These are phyloP conservation scores for Epinephelus lanceolatus DNA, from an alignment of 2,113 vertebrate genomes.

Conservation along the genomic window DNA sequence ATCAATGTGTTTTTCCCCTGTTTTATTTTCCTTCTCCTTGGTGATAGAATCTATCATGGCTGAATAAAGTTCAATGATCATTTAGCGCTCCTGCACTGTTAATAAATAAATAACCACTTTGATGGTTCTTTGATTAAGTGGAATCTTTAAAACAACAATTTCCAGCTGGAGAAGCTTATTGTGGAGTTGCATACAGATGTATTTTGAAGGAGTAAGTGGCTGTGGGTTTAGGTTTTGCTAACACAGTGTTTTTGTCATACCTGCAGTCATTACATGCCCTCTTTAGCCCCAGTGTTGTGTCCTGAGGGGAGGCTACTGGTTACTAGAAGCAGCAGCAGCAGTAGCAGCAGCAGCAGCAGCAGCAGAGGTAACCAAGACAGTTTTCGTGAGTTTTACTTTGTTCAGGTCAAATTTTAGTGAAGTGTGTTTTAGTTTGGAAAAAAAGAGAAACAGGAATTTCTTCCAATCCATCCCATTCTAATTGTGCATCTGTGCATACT, in stretches of 20 bases:
- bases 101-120: conserved; percentile 8
- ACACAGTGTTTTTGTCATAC: background rate
- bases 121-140: conserved; percentile 10
- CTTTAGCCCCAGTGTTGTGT: background rate
- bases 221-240: background rate
- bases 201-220: background rate
- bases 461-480: background rate
- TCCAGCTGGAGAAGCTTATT: conserved; percentile 6
- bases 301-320: background rate
- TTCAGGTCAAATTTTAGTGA: too few relatives aligned
- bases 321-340: background rate
- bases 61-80: background rate
- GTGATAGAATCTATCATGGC: conserved; percentile 3
- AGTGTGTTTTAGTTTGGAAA: too few relatives aligned
- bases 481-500: background rate
- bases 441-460: background rate
- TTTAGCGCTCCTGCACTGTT: background rate
- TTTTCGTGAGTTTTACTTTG: too few relatives aligned
- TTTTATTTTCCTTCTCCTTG: conserved; percentile 17
- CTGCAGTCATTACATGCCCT: conserved; percentile 3
- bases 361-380: too few relatives aligned
- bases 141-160: conserved; percentile 12
- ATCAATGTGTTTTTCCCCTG: conserved; percentile 14
- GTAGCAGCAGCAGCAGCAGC: background rate
- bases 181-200: background rate